Percentiles rank a stretch among this genome's conserved stretches.
These are phyloP conservation scores for Acrocephalus scirpaceus DNA, from an alignment of 2,797 vertebrate species.

Conservation along the genomic window DNA sequence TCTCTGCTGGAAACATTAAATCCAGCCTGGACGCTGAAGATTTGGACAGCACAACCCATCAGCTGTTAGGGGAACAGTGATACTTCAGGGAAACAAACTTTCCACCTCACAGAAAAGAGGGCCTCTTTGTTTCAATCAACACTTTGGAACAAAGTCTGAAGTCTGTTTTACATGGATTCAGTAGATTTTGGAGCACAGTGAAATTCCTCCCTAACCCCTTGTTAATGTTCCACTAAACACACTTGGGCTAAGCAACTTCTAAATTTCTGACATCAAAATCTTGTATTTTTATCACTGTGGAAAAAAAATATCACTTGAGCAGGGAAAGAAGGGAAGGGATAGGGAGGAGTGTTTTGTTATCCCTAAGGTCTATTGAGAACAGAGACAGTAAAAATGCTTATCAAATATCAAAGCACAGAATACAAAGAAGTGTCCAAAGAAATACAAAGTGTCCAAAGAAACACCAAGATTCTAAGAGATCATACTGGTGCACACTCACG, in stretches of 20 bases:
- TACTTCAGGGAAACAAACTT: not conserved
- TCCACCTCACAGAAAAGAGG: not conserved
- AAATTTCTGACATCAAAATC: not conserved
- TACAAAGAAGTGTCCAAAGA: not conserved
- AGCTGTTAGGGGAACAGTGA: not conserved
- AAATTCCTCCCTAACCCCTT: not conserved
- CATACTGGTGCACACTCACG: not conserved
- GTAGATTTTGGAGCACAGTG: not conserved
- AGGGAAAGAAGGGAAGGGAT: fast-evolving
- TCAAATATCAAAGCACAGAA: not conserved
- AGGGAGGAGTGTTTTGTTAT: fast-evolving
- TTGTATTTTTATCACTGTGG: not conserved
- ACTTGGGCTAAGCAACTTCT: not conserved
- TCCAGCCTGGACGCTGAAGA: not conserved
- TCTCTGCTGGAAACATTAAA: not conserved
- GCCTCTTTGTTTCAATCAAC: not conserved
- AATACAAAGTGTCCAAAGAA: not conserved
- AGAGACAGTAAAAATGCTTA: not conserved
- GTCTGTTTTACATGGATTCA: not conserved
- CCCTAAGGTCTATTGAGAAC: not conserved
- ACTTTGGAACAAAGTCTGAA: not conserved
- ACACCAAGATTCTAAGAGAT: not conserved
- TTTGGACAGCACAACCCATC: not conserved
- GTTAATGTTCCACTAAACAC: not conserved
- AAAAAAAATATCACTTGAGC: not conserved